Conservation (phyloP, 2,888 invertebrate species). For the Stenurella melanura region DNA sequence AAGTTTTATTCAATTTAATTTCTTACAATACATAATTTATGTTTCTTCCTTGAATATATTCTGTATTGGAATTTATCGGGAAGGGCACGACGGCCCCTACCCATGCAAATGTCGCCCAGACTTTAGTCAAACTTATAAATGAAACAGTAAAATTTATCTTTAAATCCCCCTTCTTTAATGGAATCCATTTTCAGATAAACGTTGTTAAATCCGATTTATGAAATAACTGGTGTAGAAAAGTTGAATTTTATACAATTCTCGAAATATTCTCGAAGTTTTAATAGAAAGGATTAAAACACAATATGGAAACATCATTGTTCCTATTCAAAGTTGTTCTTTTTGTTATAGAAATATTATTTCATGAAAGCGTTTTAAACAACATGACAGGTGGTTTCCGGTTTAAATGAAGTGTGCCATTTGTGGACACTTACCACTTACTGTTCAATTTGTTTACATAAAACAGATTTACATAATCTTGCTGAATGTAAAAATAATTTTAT, state of each 20-base stretch:
- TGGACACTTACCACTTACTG: background rate
- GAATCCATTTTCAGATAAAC: constrained; percentile 37
- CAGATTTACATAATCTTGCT: background rate
- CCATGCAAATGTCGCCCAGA: too few species aligned
- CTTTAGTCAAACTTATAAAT: background rate
- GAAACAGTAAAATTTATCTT: background rate
- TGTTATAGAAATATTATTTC: constrained; percentile 14
- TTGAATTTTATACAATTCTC: constrained; percentile 44
- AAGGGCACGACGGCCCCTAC: too few species aligned
- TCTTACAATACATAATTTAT: too few species aligned
- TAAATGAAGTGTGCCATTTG: constrained; percentile 1
- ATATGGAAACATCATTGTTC: constrained; percentile 41
- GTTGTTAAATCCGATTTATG: constrained; percentile 48
- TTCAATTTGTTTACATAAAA: background rate
- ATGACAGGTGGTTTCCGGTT: constrained; percentile 29
- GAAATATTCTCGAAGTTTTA: constrained; percentile 41
- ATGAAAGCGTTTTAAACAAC: constrained; percentile 2
- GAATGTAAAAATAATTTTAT: too few species aligned
- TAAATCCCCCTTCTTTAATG: constrained; percentile 9
- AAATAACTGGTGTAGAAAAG: constrained; percentile 50
- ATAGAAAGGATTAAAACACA: constrained; percentile 43
- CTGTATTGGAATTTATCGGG: too few species aligned
- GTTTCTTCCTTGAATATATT: too few species aligned
- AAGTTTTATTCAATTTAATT: too few species aligned
- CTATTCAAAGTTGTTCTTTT: constrained; percentile 27